Conservation (phyloP, 2,888 invertebrate genomes). For the Nemoura dubitans region DNA sequence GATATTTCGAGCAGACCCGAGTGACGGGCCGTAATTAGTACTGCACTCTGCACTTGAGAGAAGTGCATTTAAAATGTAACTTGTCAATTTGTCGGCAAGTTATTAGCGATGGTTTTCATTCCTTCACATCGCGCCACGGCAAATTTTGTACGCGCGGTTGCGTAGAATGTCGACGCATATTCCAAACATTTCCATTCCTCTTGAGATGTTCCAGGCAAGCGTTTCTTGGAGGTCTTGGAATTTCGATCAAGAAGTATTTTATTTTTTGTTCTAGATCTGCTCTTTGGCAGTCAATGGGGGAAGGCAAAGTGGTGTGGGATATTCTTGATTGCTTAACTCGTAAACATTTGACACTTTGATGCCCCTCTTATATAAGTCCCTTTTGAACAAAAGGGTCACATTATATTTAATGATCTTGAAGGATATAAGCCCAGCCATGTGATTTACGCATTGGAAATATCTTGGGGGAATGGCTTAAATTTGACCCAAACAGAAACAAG, state of each 20-base stretch:
- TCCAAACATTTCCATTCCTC: no score
- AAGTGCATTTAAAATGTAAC: neutral
- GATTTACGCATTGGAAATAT: neutral
- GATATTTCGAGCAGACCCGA: neutral
- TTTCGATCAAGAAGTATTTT: neutral
- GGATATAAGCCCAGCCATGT: neutral
- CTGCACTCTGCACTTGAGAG: constrained; percentile 4
- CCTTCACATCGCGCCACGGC: no score
- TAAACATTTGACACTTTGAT: neutral
- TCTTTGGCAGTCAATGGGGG: neutral
- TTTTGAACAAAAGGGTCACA: neutral
- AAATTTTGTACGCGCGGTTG: no score
- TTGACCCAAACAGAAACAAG: constrained; percentile 1
- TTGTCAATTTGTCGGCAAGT: neutral
- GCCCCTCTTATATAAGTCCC: neutral
- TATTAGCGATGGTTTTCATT: no score
- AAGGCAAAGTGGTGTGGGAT: no score
- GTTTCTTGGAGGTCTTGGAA: no score
- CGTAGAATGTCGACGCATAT: no score
- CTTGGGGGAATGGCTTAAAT: neutral
- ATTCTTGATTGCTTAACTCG: neutral
- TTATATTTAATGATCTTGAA: neutral
- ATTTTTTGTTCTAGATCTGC: neutral
- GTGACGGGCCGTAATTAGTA: neutral
- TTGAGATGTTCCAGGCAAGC: neutral